Evolutionary conservation across 1,140 invertebrate species (phyloP), one percentile per base, ranked within the genome.

Genomic region (Brachionus asplanchnoidis): DNA sequence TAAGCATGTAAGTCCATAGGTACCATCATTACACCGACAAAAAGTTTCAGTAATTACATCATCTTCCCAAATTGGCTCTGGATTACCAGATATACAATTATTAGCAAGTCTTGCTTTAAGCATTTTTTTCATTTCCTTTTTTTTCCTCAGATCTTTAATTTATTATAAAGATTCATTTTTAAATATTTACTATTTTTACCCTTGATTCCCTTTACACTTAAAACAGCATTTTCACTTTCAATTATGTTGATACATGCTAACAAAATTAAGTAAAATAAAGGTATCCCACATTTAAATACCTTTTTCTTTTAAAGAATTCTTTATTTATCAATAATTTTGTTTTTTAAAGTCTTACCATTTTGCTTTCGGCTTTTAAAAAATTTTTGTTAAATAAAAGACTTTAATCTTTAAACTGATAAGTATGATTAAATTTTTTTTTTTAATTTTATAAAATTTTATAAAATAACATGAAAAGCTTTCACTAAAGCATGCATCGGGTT

Each of bases 51-150:
- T 82, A 7, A 82, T 65, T 68, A 14, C 8, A n/a, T 65, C 53
- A 65, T 68, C 79, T 46, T 82, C 79, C 79, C 79, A 82, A 20
- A 82, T 82, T 65, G 79, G 79, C 14, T 82, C 53, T n/a, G 42
- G 36, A 11, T 2, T 65, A 6, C 79, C 79, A 23, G 36, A 26
- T 42, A 40, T 7, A 66, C 79, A 82, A 82, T 40, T 82, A 60
- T 82, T 82, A 3, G 79, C 36, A 14, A 82, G 14, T 77, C 26
- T 46, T 20, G 73, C 73, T 32, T 77, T 77, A 7, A 77, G 40
- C 3, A 75, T 14, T 36, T 50, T 77, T 77, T 77, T 77, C 32
- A 36, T 77, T 12, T 50, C 42, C 12, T 77, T 50, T 46, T 50
- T 50, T 77, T 26, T 23, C 14, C 14, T 50, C 4, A 36, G 11